A percentile compares a stretch with the other conserved stretches of the same genome.
phyloP scores from a whole-genome alignment of 2,888 invertebrate species.

The Troilus luridus region DNA sequence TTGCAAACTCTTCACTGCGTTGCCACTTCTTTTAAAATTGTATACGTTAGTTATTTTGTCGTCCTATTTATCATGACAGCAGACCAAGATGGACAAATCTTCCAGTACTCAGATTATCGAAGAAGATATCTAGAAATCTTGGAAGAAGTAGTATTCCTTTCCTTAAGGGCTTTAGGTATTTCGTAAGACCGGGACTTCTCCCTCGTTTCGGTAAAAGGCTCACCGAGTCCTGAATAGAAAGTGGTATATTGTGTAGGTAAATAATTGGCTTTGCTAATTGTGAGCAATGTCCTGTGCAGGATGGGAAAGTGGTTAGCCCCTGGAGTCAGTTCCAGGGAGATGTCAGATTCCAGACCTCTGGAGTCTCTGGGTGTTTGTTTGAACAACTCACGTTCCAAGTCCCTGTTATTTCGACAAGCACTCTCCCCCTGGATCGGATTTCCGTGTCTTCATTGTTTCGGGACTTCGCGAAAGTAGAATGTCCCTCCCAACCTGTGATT shows the following conservation, averaged over 20 bases:
- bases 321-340: not conserved
- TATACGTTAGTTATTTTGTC: not conserved
- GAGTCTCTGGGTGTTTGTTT: not conserved
- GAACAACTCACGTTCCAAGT: not conserved
- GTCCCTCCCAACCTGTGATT: not conserved
- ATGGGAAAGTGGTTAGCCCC: not conserved
- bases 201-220: not conserved
- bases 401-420: constrained; percentile 4
- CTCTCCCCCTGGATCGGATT: not conserved
- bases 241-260: constrained; percentile 19
- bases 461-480: not conserved
- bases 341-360: not conserved
- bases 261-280: constrained; percentile 34
- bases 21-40: not conserved
- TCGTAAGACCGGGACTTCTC: not conserved
- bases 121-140: not conserved
- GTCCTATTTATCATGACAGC: not conserved
- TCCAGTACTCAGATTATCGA: not conserved
- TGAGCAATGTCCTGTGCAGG: not conserved
- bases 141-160: not conserved
- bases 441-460: constrained; percentile 15
- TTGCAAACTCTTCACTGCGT: not conserved
- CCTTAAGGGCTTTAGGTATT: not conserved
- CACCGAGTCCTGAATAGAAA: not conserved
- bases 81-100: not conserved